Evolutionary conservation across 2,113 vertebrate genomes (phyloP).

Genomic region (Romanogobio albipinnatus): DNA sequence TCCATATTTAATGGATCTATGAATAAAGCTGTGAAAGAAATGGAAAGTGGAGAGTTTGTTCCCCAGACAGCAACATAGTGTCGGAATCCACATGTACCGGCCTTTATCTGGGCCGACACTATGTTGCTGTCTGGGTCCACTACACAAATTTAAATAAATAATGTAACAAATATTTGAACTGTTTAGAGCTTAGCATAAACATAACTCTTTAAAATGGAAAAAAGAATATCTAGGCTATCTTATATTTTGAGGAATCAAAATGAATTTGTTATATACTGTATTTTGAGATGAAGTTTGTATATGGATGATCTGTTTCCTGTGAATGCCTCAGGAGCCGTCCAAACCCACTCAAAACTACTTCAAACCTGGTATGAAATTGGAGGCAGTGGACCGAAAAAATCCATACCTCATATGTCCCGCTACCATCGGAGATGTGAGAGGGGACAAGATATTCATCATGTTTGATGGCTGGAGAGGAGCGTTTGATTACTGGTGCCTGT

Average conservation of each 20-base stretch:
- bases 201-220: background rate
- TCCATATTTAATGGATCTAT: background rate
- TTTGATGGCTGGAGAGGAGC: constrained; percentile 96
- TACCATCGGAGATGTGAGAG: constrained; percentile 87
- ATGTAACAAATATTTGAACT: background rate
- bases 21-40: background rate
- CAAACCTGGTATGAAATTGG: constrained; percentile 92
- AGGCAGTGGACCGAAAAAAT: constrained; percentile 95
- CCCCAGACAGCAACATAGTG: too few relatives aligned
- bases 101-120: too few relatives aligned
- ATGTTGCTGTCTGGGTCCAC: too few relatives aligned
- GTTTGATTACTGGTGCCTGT: constrained; percentile 97
- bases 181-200: background rate
- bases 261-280: background rate
- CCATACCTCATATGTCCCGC: constrained; percentile 94
- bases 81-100: too few relatives aligned
- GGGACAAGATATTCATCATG: constrained; percentile 88
- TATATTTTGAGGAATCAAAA: background rate
- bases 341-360: constrained; percentile 86
- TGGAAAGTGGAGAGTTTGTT: background rate
- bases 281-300: background rate
- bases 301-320: background rate
- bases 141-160: background rate
- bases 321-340: constrained; percentile 81
- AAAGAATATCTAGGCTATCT: background rate